These are phyloP conservation scores for Eubasilissa regina DNA, from an alignment of 1,140 invertebrate species.

Conservation along the genomic window DNA sequence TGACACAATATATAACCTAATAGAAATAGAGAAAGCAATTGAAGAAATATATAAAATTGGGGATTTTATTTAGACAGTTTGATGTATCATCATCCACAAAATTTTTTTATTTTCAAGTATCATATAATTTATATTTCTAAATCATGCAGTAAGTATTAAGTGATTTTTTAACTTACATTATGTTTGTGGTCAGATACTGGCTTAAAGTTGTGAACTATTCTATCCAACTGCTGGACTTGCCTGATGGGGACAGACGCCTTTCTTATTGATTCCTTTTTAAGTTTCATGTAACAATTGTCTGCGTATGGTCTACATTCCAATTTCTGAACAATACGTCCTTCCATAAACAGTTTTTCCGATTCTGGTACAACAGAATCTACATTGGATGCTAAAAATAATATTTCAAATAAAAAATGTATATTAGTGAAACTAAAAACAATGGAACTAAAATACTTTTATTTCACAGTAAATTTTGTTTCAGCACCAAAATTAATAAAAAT, in stretches of 20 bases:
- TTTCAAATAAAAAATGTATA: background rate
- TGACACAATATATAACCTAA: too few species aligned
- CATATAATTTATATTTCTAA: too few species aligned
- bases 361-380: conserved; percentile 81
- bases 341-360: conserved; percentile 88
- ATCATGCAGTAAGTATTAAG: too few species aligned
- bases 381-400: conserved; percentile 68
- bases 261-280: conserved; percentile 89
- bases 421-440: background rate
- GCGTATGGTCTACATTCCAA: conserved; percentile 93
- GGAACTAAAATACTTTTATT: too few species aligned
- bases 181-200: conserved; percentile 92
- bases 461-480: too few species aligned
- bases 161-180: conserved; percentile 84
- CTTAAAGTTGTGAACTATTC: conserved; percentile 89
- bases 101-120: too few species aligned
- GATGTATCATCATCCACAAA: too few species aligned
- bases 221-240: conserved; percentile 86
- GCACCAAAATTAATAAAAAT: too few species aligned
- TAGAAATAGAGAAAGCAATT: too few species aligned
- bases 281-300: conserved; percentile 89
- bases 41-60: too few species aligned
- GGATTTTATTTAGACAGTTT: too few species aligned
- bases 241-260: conserved; percentile 86
- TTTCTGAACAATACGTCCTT: conserved; percentile 95